Conservation (phyloP, 2,797 vertebrate genomes). For the Coregonus ussuriensis region DNA sequence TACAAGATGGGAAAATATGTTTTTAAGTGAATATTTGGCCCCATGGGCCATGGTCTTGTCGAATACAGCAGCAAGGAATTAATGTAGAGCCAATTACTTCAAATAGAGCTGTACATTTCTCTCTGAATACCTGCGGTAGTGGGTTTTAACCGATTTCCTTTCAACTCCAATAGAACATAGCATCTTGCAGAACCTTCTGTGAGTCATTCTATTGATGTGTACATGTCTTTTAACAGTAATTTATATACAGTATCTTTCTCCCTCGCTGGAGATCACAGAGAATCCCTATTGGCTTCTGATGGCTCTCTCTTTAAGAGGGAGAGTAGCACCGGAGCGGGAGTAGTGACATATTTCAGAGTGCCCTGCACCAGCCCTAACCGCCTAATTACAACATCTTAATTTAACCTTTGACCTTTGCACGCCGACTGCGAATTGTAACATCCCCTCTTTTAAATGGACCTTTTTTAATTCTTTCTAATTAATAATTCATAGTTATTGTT, state of each 20-base stretch:
- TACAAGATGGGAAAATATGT: background rate
- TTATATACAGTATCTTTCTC: background rate
- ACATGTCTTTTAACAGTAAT: no score
- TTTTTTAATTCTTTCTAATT: constrained; percentile 35
- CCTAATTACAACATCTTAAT: constrained; percentile 38
- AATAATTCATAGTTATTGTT: constrained; percentile 42
- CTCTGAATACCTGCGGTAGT: background rate
- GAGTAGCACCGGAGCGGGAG: background rate
- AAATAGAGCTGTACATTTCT: background rate
- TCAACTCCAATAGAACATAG: background rate
- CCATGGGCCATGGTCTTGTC: background rate
- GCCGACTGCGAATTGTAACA: constrained; percentile 39
- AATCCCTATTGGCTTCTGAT: background rate
- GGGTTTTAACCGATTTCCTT: background rate
- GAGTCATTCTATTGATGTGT: background rate
- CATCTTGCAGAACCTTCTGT: background rate
- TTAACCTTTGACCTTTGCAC: constrained; percentile 38
- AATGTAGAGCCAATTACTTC: background rate
- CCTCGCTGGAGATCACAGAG: background rate
- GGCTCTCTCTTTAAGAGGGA: background rate
- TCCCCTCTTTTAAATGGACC: constrained; percentile 37
- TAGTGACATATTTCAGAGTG: background rate
- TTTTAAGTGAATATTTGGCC: background rate
- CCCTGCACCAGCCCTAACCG: background rate
- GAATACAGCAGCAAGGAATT: background rate